phyloP scores from a whole-genome alignment of 2,888 invertebrate genomes.

The Drosophila kambysellisi region DNA sequence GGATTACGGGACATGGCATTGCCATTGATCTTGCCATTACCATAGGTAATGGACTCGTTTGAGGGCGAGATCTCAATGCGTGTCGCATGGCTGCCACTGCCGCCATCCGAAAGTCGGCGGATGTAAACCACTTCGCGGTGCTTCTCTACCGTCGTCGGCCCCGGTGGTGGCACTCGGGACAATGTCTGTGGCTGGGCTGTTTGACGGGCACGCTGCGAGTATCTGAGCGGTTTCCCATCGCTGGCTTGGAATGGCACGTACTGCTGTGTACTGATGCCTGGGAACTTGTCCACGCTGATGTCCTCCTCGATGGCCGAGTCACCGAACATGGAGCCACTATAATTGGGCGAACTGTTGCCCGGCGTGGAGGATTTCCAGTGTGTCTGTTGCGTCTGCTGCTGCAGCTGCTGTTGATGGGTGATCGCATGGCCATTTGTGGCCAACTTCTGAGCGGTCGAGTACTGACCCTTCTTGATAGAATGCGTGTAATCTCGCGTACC shows the following conservation, averaged over 20 bases:
- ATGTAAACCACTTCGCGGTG: constrained; percentile 84
- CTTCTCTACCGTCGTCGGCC: constrained; percentile 66
- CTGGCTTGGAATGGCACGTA: constrained; percentile 81
- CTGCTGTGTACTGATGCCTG: constrained; percentile 81
- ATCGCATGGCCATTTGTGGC: constrained; percentile 61
- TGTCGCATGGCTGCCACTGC: constrained; percentile 81
- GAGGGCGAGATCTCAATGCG: constrained; percentile 85
- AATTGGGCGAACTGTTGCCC: constrained; percentile 85
- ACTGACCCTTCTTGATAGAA: constrained; percentile 85
- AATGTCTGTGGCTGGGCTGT: constrained; percentile 58
- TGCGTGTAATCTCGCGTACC: constrained; percentile 85
- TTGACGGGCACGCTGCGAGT: constrained; percentile 78
- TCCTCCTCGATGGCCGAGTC: constrained; percentile 85
- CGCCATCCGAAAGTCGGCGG: constrained; percentile 82
- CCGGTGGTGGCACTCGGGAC: constrained; percentile 31
- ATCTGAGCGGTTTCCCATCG: constrained; percentile 77
- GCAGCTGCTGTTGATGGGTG: constrained; percentile 24
- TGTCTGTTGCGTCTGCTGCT: constrained; percentile 55
- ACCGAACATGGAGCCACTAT: constrained; percentile 85
- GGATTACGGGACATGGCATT: constrained; percentile 70
- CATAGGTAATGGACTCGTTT: constrained; percentile 83
- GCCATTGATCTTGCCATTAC: constrained; percentile 62
- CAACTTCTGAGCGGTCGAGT: constrained; percentile 79
- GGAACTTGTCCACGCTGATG: constrained; percentile 85
- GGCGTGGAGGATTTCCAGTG: constrained; percentile 85